Conservation (phyloP, 2,888 invertebrate species). For the Pachymerium ferrugineum region DNA sequence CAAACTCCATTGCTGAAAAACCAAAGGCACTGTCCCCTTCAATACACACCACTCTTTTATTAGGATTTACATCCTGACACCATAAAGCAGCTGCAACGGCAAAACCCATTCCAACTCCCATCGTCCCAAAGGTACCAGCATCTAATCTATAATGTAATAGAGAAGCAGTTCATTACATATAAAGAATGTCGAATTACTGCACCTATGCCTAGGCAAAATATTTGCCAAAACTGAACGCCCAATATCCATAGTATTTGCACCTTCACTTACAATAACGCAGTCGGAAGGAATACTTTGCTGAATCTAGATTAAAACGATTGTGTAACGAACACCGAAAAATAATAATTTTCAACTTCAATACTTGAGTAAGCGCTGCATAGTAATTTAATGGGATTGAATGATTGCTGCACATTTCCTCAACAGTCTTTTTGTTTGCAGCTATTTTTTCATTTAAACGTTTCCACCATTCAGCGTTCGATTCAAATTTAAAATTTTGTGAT, state of each 20-base stretch:
- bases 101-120: conserved; percentile 92
- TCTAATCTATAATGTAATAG: conserved; percentile 64
- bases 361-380: conserved; percentile 81
- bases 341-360: conserved; percentile 51
- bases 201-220: conserved; percentile 65
- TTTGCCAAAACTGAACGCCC: conserved; percentile 84
- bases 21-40: conserved; percentile 98
- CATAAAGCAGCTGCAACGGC: conserved; percentile 87
- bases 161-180: too few relatives aligned
- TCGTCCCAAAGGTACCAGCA: conserved; percentile 94
- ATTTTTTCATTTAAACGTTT: background rate
- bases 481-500: background rate
- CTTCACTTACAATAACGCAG: conserved; percentile 89
- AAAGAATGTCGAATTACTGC: background rate
- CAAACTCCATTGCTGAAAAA: conserved; percentile 96
- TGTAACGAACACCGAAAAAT: too few relatives aligned
- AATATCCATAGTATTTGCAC: conserved; percentile 98
- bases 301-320: conserved; percentile 41
- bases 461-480: background rate
- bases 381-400: conserved; percentile 78
- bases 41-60: conserved; percentile 81
- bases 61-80: conserved; percentile 72
- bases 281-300: conserved; percentile 53
- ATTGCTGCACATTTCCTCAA: conserved; percentile 62
- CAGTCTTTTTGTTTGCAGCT: background rate